Conservation (phyloP, 2,797 vertebrate genomes). For the Dendrocincla tyrannina region DNA sequence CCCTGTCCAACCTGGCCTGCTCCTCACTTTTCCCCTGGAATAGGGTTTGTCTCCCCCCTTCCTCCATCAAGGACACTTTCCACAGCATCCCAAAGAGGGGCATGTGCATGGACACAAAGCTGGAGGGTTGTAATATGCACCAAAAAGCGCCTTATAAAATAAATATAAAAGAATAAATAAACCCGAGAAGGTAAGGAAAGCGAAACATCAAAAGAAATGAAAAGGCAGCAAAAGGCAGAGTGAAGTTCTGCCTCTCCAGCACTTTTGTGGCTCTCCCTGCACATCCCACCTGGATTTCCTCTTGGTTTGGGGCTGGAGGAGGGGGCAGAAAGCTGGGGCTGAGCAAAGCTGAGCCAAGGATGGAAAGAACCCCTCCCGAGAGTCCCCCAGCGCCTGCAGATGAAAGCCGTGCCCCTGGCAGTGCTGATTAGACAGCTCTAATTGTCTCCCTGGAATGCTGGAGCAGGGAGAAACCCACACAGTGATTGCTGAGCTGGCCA, state of each 20-base stretch:
- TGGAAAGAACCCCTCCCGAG: slow-evolving; percentile 69
- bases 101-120: background rate
- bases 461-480: background rate
- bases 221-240: slow-evolving; percentile 27
- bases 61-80: background rate
- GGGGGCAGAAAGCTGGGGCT: slow-evolving; percentile 24
- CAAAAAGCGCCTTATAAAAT: background rate
- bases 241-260: slow-evolving; percentile 31
- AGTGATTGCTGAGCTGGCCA: background rate
- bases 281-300: slow-evolving; percentile 29
- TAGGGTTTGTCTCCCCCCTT: background rate
- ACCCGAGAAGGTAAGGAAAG: slow-evolving; percentile 20
- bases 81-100: background rate
- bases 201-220: slow-evolving; percentile 61
- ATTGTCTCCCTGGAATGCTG: slow-evolving; percentile 64
- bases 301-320: slow-evolving; percentile 15
- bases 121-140: background rate
- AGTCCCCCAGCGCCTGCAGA: background rate
- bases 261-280: background rate
- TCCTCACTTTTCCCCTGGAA: background rate
- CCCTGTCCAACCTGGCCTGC: background rate
- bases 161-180: background rate
- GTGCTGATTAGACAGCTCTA: slow-evolving; percentile 68
- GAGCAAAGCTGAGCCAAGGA: slow-evolving; percentile 62
- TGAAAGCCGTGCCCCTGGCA: slow-evolving; percentile 68